Evolutionary conservation across 2,888 invertebrate species (phyloP).

Genomic region (Scrobipalpa atriplicella): DNA sequence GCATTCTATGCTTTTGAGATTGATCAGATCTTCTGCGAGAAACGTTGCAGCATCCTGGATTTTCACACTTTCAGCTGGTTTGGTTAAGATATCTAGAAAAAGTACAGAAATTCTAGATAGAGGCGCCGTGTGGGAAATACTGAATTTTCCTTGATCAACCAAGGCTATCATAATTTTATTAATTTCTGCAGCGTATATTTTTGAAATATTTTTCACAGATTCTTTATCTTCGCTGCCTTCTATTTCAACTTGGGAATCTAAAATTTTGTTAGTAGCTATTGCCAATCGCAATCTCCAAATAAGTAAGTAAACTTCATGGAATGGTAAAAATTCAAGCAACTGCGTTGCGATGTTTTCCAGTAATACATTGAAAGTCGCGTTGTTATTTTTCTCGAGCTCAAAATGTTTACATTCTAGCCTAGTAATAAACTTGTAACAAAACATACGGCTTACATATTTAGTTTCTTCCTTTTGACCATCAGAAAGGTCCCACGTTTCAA

Average conservation of each 20-base stretch:
- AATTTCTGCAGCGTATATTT: neutral
- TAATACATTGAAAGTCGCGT: neutral
- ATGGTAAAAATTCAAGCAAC: neutral
- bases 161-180: neutral
- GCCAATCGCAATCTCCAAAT: neutral
- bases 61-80: neutral
- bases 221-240: neutral
- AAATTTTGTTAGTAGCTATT: neutral
- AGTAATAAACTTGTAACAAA: neutral
- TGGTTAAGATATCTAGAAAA: neutral
- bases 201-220: neutral
- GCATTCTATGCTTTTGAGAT: neutral
- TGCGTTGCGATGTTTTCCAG: neutral
- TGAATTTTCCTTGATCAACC: neutral
- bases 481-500: conserved; percentile 1
- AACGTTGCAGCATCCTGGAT: neutral
- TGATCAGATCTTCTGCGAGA: neutral
- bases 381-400: neutral
- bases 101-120: neutral
- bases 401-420: neutral
- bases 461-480: neutral
- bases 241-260: neutral
- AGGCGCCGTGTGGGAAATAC: neutral
- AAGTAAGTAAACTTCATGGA: neutral
- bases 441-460: neutral